Conservation (phyloP, 2,113 vertebrate genomes). For the Myotis lucifugus region DNA sequence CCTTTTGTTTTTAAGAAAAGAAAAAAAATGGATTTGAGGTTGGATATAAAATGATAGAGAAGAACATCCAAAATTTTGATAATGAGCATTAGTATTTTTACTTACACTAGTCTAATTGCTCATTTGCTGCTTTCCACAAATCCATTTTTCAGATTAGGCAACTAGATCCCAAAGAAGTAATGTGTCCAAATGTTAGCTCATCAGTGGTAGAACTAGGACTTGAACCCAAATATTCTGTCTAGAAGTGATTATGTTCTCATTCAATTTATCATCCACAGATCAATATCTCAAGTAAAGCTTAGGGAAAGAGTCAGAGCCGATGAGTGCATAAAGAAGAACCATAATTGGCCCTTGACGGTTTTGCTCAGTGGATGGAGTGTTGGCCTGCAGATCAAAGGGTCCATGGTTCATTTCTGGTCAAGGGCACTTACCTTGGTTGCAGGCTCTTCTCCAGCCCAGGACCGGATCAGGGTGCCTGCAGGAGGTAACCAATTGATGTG, state of each 20-base stretch:
- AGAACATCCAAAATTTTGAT: background rate
- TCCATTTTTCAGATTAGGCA: background rate
- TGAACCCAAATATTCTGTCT: background rate
- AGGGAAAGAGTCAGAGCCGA: background rate
- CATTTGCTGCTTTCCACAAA: background rate
- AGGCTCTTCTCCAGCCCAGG: no score
- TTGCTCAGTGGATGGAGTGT: no score
- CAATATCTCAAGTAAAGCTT: background rate
- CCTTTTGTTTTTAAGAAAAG: background rate
- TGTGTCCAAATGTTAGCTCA: background rate
- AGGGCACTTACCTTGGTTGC: no score
- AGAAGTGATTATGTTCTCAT: background rate
- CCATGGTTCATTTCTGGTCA: no score
- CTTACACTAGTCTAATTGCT: background rate
- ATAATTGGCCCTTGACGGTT: no score
- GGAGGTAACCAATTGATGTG: no score
- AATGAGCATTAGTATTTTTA: background rate
- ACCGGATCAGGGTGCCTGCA: no score
- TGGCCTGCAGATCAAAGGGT: no score
- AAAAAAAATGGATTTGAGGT: background rate
- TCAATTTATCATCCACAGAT: background rate
- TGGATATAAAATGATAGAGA: background rate
- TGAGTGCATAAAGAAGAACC: background rate
- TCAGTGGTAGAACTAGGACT: background rate
- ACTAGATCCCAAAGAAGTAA: background rate